These are phyloP conservation scores for Rhingia rostrata DNA, from an alignment of 2,888 invertebrate species.

Conservation along the genomic window DNA sequence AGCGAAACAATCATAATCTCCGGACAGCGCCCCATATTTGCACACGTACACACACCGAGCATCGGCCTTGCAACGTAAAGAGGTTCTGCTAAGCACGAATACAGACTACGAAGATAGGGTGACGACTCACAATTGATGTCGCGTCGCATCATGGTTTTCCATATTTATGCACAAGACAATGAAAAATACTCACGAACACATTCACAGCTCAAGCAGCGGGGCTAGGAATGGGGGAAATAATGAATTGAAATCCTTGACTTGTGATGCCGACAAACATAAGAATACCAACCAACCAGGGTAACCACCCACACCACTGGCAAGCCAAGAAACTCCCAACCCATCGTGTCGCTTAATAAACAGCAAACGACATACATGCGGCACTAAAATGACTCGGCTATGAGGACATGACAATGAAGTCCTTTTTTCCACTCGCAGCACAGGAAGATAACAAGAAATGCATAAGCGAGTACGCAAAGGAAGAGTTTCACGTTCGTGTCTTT, in stretches of 20 bases:
- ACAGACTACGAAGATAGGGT: conserved; percentile 18
- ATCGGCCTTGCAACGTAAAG: conserved; percentile 2
- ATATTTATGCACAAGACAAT: conserved; percentile 67
- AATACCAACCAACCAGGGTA: conserved; percentile 64
- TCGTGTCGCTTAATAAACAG: conserved; percentile 47
- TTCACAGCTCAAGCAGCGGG: background rate
- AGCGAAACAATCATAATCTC: conserved; percentile 64
- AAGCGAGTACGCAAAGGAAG: conserved; percentile 8
- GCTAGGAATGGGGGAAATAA: conserved; percentile 36
- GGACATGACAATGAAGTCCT: conserved; percentile 35
- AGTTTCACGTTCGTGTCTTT: conserved; percentile 11
- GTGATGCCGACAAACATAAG: conserved; percentile 63
- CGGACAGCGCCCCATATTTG: conserved; percentile 23
- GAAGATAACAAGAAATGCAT: conserved; percentile 58
- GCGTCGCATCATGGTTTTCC: conserved; percentile 65
- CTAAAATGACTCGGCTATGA: conserved; percentile 57
- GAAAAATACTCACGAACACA: conserved; percentile 17
- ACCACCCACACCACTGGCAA: conserved; percentile 26
- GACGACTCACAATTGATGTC: conserved; percentile 56
- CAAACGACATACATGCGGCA: conserved; percentile 63
- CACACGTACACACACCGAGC: background rate
- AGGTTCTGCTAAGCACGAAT: background rate
- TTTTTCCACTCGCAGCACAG: conserved; percentile 27
- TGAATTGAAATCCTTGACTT: conserved; percentile 73
- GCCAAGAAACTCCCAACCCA: conserved; percentile 9